These are phyloP conservation scores for Cataglyphis rosenhaueri DNA, from an alignment of 2,888 invertebrate species.

Conservation along the genomic window DNA sequence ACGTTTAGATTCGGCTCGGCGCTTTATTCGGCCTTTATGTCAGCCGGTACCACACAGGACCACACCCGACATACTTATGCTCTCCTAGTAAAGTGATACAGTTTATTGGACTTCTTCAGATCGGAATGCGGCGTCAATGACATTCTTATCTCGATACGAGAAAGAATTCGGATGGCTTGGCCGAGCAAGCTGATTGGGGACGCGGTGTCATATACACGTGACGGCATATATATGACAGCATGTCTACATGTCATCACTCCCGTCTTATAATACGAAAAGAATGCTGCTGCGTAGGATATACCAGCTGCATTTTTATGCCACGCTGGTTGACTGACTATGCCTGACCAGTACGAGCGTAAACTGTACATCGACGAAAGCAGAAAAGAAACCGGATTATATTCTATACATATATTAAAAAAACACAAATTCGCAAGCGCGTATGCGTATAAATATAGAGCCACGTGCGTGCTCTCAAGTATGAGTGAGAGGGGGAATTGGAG, in stretches of 20 bases:
- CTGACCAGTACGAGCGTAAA: slow-evolving; percentile 77
- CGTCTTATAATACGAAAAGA: background rate
- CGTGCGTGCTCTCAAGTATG: background rate
- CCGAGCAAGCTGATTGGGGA: slow-evolving; percentile 1
- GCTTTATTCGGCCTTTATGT: slow-evolving; percentile 22
- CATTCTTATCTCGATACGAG: slow-evolving; percentile 66
- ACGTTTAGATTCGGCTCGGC: slow-evolving; percentile 17
- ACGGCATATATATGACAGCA: background rate
- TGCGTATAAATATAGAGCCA: background rate
- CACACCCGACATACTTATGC: slow-evolving; percentile 71
- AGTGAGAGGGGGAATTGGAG: background rate
- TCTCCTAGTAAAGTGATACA: slow-evolving; percentile 84
- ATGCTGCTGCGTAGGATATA: background rate
- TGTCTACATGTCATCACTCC: slow-evolving; percentile 5
- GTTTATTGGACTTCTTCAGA: slow-evolving; percentile 84
- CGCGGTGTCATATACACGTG: background rate
- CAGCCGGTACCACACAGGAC: slow-evolving; percentile 17
- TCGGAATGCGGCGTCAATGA: slow-evolving; percentile 80
- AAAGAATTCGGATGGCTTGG: background rate
- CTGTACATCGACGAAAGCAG: background rate
- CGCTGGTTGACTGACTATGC: slow-evolving; percentile 80
- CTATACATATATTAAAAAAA: background rate
- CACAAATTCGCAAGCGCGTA: background rate
- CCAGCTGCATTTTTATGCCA: slow-evolving; percentile 77
- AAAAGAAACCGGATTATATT: background rate